Evolutionary conservation across 2,888 invertebrate species (phyloP).

Genomic region (Lymantria dispar): DNA sequence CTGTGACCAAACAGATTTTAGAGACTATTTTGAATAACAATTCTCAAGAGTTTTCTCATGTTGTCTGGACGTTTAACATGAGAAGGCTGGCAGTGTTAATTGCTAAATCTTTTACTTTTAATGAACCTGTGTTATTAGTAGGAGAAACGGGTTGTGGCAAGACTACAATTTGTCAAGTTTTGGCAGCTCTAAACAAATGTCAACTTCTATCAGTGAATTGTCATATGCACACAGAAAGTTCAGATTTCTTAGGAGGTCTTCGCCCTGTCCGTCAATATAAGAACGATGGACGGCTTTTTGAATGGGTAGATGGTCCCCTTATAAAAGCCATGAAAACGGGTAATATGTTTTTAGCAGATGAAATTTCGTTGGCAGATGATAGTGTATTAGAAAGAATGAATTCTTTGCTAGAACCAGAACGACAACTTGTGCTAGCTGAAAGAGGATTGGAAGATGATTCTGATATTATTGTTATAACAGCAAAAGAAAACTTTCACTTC

Average conservation of each 20-base stretch:
- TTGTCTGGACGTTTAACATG: constrained; percentile 98
- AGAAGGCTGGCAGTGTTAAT: constrained; percentile 89
- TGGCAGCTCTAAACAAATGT: constrained; percentile 86
- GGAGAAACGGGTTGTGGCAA: constrained; percentile 99
- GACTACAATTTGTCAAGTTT: constrained; percentile 96
- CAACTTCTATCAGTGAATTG: constrained; percentile 94
- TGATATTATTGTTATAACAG: constrained; percentile 83
- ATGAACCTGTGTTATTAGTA: constrained; percentile 97
- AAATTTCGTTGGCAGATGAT: constrained; percentile 99
- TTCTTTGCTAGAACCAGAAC: constrained; percentile 96
- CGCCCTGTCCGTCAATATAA: constrained; percentile 90
- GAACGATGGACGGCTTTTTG: constrained; percentile 88
- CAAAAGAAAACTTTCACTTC: constrained; percentile 91
- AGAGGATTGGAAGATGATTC: constrained; percentile 87
- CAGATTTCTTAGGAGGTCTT: constrained; percentile 98
- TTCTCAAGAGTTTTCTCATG: constrained; percentile 85
- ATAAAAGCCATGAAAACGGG: constrained; percentile 95
- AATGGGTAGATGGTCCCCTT: constrained; percentile 98
- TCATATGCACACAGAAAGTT: constrained; percentile 99
- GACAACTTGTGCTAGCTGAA: constrained; percentile 95
- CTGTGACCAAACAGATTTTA: constrained; percentile 88
- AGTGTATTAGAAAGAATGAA: constrained; percentile 98
- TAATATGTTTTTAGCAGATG: constrained; percentile 96
- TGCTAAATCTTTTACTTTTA: constrained; percentile 92
- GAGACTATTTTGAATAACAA: constrained; percentile 83